A percentile compares a stretch with the other conserved stretches of the same genome.
Evolutionary conservation across 2,113 vertebrate species (phyloP).

Genomic region (Anas platyrhynchos): DNA sequence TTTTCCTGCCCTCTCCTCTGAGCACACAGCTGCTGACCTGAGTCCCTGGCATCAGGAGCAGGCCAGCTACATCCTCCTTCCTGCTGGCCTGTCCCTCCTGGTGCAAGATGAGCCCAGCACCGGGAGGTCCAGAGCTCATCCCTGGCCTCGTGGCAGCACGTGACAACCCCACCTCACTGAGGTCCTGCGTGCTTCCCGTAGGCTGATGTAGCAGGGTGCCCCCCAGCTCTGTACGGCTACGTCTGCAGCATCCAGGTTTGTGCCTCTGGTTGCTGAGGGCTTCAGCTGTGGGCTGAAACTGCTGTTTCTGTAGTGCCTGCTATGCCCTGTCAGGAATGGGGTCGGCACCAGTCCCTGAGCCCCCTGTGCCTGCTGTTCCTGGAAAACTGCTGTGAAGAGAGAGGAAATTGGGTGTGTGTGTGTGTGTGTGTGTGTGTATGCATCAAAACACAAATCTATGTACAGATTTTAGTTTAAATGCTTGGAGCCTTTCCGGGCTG

Average conservation of each 20-base stretch:
- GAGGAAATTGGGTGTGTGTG: accelerated
- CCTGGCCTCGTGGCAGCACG: background rate
- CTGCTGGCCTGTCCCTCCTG: accelerated
- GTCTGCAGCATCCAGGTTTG: background rate
- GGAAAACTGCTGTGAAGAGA: constrained; percentile 20
- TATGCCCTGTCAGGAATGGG: background rate
- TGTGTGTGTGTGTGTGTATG: background rate
- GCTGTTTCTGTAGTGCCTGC: background rate
- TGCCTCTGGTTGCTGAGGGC: background rate
- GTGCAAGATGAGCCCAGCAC: background rate
- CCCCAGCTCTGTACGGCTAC: background rate
- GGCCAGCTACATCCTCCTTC: background rate
- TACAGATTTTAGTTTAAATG: background rate
- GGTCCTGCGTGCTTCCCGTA: accelerated
- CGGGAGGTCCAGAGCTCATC: background rate
- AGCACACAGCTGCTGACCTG: background rate
- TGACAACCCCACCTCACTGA: background rate
- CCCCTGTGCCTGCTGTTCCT: background rate
- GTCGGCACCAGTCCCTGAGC: background rate
- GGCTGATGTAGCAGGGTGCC: background rate
- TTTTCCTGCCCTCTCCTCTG: background rate
- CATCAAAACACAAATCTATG: background rate
- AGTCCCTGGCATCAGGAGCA: background rate
- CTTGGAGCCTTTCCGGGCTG: background rate
- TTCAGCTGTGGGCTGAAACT: background rate